Evolutionary conservation across 2,113 vertebrate species (phyloP).

Genomic region (Bos javanicus): DNA sequence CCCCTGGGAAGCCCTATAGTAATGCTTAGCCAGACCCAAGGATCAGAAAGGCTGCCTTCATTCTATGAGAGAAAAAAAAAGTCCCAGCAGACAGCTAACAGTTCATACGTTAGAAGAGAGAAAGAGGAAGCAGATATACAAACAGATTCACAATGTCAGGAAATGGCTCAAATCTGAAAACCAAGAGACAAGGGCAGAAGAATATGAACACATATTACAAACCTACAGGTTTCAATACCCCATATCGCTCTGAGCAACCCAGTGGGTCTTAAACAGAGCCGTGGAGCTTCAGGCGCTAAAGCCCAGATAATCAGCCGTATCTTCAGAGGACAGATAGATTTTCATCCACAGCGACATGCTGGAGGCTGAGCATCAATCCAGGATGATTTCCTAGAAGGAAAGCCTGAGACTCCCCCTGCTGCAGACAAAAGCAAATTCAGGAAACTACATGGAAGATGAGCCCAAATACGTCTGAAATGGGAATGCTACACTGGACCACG

Average conservation of each 20-base stretch:
- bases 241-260: neutral
- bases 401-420: neutral
- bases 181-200: neutral
- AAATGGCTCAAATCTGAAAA: neutral
- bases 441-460: neutral
- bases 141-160: constrained; percentile 48
- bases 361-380: neutral
- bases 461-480: neutral
- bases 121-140: constrained; percentile 32
- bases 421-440: neutral
- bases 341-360: neutral
- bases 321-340: neutral
- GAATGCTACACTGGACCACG: neutral
- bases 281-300: neutral
- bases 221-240: neutral
- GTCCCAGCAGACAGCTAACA: neutral
- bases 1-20: neutral
- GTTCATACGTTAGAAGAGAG: neutral
- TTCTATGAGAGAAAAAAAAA: neutral
- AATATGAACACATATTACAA: neutral
- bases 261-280: neutral
- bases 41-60: neutral
- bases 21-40: neutral
- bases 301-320: neutral
- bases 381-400: neutral